These are phyloP conservation scores for Hemitrygon akajei DNA, from an alignment of 2,797 vertebrate genomes.

Conservation along the genomic window DNA sequence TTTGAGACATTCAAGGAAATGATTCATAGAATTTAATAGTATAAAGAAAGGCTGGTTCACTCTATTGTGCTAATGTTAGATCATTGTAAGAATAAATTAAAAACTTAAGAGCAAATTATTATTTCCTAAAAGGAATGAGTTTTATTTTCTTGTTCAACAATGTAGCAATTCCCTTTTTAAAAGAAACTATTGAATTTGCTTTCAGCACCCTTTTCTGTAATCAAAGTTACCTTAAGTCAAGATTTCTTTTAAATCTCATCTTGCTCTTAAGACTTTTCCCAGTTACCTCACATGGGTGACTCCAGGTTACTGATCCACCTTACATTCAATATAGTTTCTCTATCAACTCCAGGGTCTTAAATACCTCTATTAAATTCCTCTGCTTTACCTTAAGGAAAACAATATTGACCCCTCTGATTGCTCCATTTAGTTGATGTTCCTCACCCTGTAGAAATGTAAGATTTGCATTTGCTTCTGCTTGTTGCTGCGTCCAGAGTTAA, in stretches of 20 bases:
- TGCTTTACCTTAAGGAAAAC: background rate
- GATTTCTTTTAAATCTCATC: background rate
- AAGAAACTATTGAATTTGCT: background rate
- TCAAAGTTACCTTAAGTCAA: background rate
- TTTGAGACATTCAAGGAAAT: background rate
- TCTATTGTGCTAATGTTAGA: background rate
- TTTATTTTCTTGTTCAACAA: background rate
- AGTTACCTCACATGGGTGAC: background rate
- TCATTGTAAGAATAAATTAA: too few relatives aligned
- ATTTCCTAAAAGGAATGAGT: background rate
- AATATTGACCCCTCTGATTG: background rate
- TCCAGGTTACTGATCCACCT: background rate
- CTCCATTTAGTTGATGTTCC: background rate
- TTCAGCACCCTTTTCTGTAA: background rate
- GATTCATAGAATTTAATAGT: background rate
- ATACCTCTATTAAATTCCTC: background rate
- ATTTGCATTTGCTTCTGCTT: background rate
- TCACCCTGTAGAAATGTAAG: background rate
- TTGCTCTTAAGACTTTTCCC: background rate
- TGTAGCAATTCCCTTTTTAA: background rate
- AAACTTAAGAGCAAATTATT: too few relatives aligned
- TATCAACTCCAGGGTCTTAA: background rate
- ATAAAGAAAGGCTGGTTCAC: background rate
- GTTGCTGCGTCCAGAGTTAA: background rate
- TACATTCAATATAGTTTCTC: background rate